Base-by-base conservation (phyloP, 2,113 vertebrate genomes). In the Narcine bancroftii region DNA sequence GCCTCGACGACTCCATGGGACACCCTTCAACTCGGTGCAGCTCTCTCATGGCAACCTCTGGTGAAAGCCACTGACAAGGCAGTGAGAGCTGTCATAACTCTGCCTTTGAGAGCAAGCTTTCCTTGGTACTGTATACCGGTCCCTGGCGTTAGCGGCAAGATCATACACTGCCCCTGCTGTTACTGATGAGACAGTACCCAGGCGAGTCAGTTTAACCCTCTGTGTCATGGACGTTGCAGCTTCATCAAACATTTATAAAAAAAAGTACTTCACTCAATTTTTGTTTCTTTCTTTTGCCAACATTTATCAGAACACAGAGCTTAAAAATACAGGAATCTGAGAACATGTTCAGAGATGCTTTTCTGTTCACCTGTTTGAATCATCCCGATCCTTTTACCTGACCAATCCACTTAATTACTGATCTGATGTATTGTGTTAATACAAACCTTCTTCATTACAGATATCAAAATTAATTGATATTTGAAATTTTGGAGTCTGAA, bases 41-140 rank as follows among this genome's bases (percentile, higher is more conserved):
- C 81, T 87, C 81, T 87, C 81, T 87, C 81, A 87, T 87, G 53
- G 81, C 53, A 87, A 87, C 81, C 81, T n/a, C 81, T 21, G 81
- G 81, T 87, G 53, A 87, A 87, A 87, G 81, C 56, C 81, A 87
- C 81, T 63, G 81, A 60, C 81, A 87, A 60, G 81, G 81, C 81
- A 87, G 53, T 19, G 2, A 87, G 53, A 87, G 81, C 53, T 87
- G 81, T 87, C 81, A 87, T 87, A 87, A 87, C 81, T 87, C n/a
- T 87, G 81, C 17, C 53, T 36, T 36, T 87, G 81, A 87, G 81
- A 87, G 81, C 53, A 60, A 87, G 56, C 53, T 56, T 87, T 60
- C 53, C 81, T 21, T 87, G 81, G 81, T 87, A 87, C 81, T 87
- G 81, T 87, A 87, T 39, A 21, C 81, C 53, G 36, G 81, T 63